phyloP scores from a whole-genome alignment of 2,888 invertebrate species.

The Sesamia inferens region DNA sequence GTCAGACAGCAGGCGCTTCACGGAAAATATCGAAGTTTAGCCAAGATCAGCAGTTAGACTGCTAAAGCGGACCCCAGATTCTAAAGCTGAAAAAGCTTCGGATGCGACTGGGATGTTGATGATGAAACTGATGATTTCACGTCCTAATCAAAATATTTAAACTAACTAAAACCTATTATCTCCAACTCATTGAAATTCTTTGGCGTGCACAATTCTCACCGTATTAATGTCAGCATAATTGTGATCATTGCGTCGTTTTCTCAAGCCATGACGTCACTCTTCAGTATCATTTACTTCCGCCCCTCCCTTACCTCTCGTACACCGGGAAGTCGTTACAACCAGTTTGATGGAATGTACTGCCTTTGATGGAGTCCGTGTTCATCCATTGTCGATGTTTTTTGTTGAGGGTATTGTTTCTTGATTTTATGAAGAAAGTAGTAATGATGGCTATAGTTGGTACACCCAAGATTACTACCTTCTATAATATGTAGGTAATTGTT shows the following conservation, averaged over 20 bases:
- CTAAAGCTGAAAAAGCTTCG: too few relatives aligned
- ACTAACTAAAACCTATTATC: conserved; percentile 21
- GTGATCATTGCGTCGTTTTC: conserved; percentile 37
- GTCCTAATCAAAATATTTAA: conserved; percentile 1
- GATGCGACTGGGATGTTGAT: too few relatives aligned
- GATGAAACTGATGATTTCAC: neutral
- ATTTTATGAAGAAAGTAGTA: conserved; percentile 38
- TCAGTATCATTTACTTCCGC: conserved; percentile 21
- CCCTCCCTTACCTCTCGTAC: conserved; percentile 16
- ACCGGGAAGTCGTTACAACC: conserved; percentile 66
- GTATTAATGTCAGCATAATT: conserved; percentile 47
- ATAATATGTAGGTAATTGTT: conserved; percentile 3
- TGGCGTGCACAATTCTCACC: conserved; percentile 40
- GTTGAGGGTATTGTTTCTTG: conserved; percentile 50
- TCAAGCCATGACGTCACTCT: conserved; percentile 44
- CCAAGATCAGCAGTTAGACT: too few relatives aligned
- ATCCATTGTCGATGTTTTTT: conserved; percentile 53
- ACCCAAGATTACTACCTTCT: too few relatives aligned
- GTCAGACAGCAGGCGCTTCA: too few relatives aligned
- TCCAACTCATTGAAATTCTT: conserved; percentile 40
- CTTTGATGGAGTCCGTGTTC: conserved; percentile 39
- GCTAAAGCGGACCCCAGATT: too few relatives aligned
- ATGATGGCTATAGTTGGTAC: neutral
- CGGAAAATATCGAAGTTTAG: too few relatives aligned
- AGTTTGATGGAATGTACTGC: conserved; percentile 64